Percentiles rank a stretch among this genome's conserved stretches.
phyloP scores from a whole-genome alignment of 2,888 invertebrate genomes.

The Drosophila maculinotata region DNA sequence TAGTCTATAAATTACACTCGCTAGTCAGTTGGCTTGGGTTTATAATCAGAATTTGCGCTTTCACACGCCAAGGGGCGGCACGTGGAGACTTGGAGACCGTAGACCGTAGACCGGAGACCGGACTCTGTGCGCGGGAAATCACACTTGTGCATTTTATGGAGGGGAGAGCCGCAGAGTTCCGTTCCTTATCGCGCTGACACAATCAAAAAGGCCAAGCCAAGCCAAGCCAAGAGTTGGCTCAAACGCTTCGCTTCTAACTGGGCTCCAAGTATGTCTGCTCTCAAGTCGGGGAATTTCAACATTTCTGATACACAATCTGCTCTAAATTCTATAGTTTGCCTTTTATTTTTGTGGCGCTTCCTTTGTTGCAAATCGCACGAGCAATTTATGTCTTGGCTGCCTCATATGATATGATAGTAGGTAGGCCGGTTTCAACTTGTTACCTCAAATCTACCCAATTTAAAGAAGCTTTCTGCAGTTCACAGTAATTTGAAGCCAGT shows the following conservation, averaged over 20 bases:
- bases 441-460: conserved; percentile 4
- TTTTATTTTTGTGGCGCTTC: conserved; percentile 60
- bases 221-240: conserved; percentile 34
- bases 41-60: conserved; percentile 78
- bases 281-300: conserved; percentile 31
- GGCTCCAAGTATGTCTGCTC: conserved; percentile 36
- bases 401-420: no score
- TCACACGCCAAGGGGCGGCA: conserved; percentile 67
- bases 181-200: conserved; percentile 70
- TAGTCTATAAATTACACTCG: conserved; percentile 73
- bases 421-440: conserved; percentile 1
- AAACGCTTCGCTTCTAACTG: conserved; percentile 61
- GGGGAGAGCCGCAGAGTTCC: conserved; percentile 38
- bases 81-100: conserved; percentile 1
- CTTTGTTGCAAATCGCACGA: conserved; percentile 51
- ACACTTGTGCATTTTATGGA: conserved; percentile 44
- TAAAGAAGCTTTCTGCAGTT: no score
- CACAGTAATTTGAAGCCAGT: neutral
- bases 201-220: conserved; percentile 49
- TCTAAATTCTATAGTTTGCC: conserved; percentile 61
- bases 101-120: neutral
- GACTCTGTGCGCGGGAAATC: conserved; percentile 15
- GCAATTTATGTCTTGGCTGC: conserved; percentile 44
- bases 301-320: conserved; percentile 68
- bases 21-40: conserved; percentile 60